Conservation (phyloP, 92 coral and sea anemone species). For the Diadumene lineata region DNA sequence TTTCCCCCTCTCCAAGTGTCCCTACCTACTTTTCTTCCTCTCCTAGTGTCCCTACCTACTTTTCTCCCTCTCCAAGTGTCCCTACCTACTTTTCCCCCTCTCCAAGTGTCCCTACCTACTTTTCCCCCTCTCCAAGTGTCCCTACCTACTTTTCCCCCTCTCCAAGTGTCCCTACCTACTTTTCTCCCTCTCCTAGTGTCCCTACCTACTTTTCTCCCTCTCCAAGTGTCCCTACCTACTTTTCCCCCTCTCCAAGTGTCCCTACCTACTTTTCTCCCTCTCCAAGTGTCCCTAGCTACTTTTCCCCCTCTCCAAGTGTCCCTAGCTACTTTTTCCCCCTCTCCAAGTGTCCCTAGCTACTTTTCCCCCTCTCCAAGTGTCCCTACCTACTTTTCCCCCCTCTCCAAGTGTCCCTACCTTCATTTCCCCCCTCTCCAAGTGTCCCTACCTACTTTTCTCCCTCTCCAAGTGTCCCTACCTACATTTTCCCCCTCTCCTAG, state of each 20-base stretch:
- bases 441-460: neutral
- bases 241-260: neutral
- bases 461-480: slow-evolving; percentile 1
- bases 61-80: neutral
- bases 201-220: neutral
- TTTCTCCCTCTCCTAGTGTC: neutral
- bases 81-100: neutral
- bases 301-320: neutral
- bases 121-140: neutral
- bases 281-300: neutral
- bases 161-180: neutral
- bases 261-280: neutral
- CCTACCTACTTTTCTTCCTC: neutral
- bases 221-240: neutral
- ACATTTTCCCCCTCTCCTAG: neutral
- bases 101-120: neutral
- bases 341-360: neutral
- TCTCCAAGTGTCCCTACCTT: neutral
- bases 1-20: neutral
- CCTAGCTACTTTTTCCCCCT: neutral
- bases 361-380: neutral
- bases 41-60: neutral
- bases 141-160: neutral
- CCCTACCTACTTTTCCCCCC: neutral
- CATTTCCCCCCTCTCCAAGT: neutral